Evolutionary conservation across 2,888 invertebrate species (phyloP), one percentile per base, ranked within the genome.

Genomic region (Chrysolina oricalcia): DNA sequence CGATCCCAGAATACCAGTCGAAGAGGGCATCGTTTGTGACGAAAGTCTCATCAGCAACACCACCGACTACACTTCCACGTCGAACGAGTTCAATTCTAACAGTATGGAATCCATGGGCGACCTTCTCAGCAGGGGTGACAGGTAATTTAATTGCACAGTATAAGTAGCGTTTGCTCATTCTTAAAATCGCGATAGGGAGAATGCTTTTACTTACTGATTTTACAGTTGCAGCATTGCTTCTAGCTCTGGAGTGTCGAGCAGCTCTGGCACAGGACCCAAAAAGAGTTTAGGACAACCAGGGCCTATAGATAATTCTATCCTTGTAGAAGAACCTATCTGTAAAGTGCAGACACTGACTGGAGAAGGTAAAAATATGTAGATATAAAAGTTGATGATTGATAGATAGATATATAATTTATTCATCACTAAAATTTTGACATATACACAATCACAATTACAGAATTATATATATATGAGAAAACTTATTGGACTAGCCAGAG

Each of bases 281-380:
- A 82, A 84, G 76, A 86, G 82, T 41, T 81, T 84, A 75, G 87
- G 70, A 87, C 83, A 90, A 78, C 95, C 95, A 0, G 94, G 94
- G 0, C 93, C 94, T 62, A 94, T 96, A 70, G 95, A 96, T 87
- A 97, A 96, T 89, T 91, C 92, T 75, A 91, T 91, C 68, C 90
- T 97, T 75, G 91, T 95, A 8, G 92, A 92, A 9, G 90, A 91
- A 56, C 91, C 92, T 84, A 88, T 90, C 9, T 91, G 91, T 80
- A 93, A 94, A 89, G 94, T 88, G 3, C 83, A 92, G 59, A 94
- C 95, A 0, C 89, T 97, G 79, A 97, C 97, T 2, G 96, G 96
- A 70, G 97, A 97, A 90, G 97, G 97, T 78, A 73, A 75, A 46
- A 46, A 46, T 15, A 46, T 46, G 13, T 46, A n/a, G 35, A 35